phyloP scores from a whole-genome alignment of 2,888 invertebrate species.

The Lissonota sp. region DNA sequence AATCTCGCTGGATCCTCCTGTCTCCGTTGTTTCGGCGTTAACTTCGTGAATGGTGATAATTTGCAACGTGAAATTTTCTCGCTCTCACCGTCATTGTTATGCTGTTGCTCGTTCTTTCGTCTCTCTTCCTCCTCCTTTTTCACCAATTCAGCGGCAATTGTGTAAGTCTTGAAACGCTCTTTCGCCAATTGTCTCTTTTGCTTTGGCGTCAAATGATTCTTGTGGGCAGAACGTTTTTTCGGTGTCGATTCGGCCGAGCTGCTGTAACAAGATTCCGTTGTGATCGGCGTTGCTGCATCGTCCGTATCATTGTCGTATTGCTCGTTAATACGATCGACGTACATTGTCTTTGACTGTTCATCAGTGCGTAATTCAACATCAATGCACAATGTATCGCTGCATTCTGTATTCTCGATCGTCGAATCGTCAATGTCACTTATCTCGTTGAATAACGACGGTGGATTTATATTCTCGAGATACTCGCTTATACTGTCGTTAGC shows the following conservation, averaged over 20 bases:
- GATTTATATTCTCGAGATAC: conserved; percentile 88
- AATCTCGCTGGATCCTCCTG: conserved; percentile 89
- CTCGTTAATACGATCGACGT: conserved; percentile 68
- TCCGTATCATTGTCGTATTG: conserved; percentile 87
- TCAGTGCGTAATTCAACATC: conserved; percentile 85
- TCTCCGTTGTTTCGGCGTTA: conserved; percentile 88
- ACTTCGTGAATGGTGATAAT: conserved; percentile 76
- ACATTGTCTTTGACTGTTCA: conserved; percentile 70
- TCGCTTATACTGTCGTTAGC: conserved; percentile 85
- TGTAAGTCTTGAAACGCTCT: conserved; percentile 93
- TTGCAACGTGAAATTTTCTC: conserved; percentile 72
- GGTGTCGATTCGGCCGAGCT: conserved; percentile 91
- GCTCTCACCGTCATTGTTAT: conserved; percentile 48
- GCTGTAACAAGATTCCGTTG: conserved; percentile 87
- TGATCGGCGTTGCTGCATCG: conserved; percentile 87
- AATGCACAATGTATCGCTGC: conserved; percentile 85
- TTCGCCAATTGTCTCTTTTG: conserved; percentile 90
- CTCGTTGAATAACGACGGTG: conserved; percentile 90
- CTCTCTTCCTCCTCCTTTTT: conserved; percentile 82
- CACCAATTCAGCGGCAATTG: conserved; percentile 88
- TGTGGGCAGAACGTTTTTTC: conserved; percentile 85
- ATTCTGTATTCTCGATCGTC: conserved; percentile 82
- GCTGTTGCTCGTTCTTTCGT: conserved; percentile 67
- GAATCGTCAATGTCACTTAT: conserved; percentile 87
- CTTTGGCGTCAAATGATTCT: conserved; percentile 88